These are phyloP conservation scores for Olivierus martensii DNA, from an alignment of 1,140 invertebrate species.

Conservation along the genomic window DNA sequence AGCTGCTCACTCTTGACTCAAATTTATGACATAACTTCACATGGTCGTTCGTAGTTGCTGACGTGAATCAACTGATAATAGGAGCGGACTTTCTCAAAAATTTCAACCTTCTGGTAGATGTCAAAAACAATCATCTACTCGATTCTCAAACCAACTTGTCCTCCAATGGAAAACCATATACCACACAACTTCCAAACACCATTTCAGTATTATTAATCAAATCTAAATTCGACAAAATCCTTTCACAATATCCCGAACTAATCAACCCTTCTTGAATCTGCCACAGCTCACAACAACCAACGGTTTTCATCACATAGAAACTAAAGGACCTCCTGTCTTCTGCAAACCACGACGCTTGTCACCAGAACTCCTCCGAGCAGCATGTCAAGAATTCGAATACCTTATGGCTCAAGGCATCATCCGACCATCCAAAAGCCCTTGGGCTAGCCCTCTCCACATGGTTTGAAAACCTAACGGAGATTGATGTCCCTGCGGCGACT, in stretches of 20 bases:
- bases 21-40: background rate
- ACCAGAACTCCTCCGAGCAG: too few species aligned
- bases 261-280: too few species aligned
- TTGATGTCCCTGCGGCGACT: conserved; percentile 21
- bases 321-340: conserved; percentile 2
- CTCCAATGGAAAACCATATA: background rate
- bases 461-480: conserved; percentile 18
- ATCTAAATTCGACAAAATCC: background rate
- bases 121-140: background rate
- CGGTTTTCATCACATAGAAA: conserved; percentile 8
- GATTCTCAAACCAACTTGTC: conserved; percentile 2
- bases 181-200: background rate
- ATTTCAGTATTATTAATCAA: background rate
- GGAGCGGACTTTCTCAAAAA: conserved; percentile 9
- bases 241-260: too few species aligned
- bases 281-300: background rate
- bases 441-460: conserved; percentile 23
- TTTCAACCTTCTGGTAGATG: conserved; percentile 3
- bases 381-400: too few species aligned
- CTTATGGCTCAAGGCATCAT: too few species aligned
- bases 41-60: conserved; percentile 1
- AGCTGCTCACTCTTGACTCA: conserved; percentile 1
- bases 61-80: conserved; percentile 7
- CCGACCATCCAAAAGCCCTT: too few species aligned
- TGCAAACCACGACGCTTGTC: conserved; percentile 2